phyloP scores from a whole-genome alignment of 2,113 vertebrate genomes.

The Haplotaxodon microlepis region DNA sequence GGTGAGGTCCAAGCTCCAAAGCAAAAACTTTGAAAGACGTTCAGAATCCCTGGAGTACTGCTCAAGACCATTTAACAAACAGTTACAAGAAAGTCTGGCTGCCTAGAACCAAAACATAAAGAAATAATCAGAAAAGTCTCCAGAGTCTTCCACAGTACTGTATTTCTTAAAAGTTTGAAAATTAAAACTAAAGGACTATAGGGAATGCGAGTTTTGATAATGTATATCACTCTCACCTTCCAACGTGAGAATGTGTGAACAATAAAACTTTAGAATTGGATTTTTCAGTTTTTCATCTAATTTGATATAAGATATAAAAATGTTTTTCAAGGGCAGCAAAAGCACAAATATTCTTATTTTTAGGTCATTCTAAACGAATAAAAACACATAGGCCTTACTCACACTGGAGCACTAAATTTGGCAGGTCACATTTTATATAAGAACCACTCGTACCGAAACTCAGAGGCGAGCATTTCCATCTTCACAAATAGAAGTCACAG shows the following conservation, averaged over 20 bases:
- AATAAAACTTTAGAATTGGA: fast-evolving
- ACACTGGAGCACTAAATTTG: neutral
- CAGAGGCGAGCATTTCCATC: neutral
- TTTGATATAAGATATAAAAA: neutral
- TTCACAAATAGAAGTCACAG: neutral
- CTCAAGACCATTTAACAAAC: neutral
- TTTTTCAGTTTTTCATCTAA: neutral
- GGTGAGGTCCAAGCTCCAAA: neutral
- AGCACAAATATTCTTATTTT: neutral
- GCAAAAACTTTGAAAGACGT: fast-evolving
- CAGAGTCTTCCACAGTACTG: neutral
- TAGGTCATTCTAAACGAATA: neutral
- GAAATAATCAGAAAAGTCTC: neutral
- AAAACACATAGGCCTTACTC: neutral
- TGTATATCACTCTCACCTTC: neutral
- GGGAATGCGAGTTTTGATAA: fast-evolving
- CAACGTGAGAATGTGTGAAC: neutral
- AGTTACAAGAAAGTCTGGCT: neutral
- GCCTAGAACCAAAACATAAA: neutral
- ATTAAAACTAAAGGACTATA: neutral
- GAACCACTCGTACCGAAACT: neutral
- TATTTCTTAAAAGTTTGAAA: neutral
- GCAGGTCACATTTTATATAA: neutral
- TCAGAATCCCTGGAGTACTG: neutral
- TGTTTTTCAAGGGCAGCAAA: neutral